These are phyloP conservation scores for Aspidoscelis tigris DNA, from an alignment of 2,113 vertebrate genomes.

Conservation along the genomic window DNA sequence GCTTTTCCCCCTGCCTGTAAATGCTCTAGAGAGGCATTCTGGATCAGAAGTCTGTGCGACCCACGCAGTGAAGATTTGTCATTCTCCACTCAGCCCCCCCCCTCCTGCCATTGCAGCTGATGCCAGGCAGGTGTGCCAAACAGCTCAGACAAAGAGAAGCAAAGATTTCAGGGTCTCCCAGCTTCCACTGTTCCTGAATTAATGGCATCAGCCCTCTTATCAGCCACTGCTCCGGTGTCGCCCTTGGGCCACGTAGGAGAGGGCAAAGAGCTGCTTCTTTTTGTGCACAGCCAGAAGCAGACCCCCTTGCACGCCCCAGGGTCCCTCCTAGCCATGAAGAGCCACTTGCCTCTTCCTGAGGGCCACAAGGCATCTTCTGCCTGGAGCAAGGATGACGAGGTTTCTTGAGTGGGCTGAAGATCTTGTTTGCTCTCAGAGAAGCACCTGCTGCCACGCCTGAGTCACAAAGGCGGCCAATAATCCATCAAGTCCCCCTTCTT, in stretches of 20 bases:
- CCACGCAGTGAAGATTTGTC: too few species aligned
- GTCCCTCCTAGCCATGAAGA: too few species aligned
- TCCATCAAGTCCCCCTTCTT: too few species aligned
- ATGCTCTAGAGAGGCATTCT: neutral
- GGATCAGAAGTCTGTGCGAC: rapidly evolving
- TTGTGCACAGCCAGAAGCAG: neutral
- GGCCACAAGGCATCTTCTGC: too few species aligned
- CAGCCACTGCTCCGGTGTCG: too few species aligned
- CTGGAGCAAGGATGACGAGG: neutral
- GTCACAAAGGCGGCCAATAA: constrained; percentile 17
- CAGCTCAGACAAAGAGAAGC: neutral
- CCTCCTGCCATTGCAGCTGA: too few species aligned
- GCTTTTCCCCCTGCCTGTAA: too few species aligned
- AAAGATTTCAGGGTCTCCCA: neutral
- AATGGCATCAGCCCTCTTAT: neutral
- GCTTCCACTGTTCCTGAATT: neutral
- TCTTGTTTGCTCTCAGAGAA: constrained; percentile 13
- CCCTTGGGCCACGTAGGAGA: neutral
- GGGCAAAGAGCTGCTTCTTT: neutral
- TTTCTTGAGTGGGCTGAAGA: neutral
- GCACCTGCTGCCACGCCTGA: constrained; percentile 3
- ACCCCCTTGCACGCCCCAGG: too few species aligned
- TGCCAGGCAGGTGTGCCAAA: neutral
- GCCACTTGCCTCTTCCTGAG: too few species aligned
- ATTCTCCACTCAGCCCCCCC: neutral